These are phyloP conservation scores for Trichoplusia ni DNA, from an alignment of 1,140 invertebrate genomes.

Conservation along the genomic window DNA sequence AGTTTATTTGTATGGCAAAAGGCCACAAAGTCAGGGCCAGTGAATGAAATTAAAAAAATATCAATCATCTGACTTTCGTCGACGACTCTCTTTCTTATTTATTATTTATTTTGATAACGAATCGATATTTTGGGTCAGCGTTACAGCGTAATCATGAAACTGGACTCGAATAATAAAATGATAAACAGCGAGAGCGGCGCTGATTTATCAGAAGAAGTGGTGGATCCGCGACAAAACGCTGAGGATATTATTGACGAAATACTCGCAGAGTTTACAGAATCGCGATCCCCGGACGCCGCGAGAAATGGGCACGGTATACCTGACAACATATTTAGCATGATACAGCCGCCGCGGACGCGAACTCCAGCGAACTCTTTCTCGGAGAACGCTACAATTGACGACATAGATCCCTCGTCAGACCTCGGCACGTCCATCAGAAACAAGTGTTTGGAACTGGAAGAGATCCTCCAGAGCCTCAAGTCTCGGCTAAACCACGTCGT, in stretches of 20 bases:
- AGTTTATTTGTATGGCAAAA: neutral
- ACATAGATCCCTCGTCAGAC: conserved; percentile 77
- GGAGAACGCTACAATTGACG: conserved; percentile 70
- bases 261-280: conserved; percentile 73
- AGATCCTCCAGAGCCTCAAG: conserved; percentile 78
- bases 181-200: conserved; percentile 67
- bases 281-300: conserved; percentile 58
- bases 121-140: conserved; percentile 52
- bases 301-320: conserved; percentile 61
- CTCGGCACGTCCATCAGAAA: conserved; percentile 77
- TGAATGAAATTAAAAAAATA: conserved; percentile 2
- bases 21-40: neutral
- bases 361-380: conserved; percentile 71
- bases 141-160: conserved; percentile 63
- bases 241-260: conserved; percentile 77
- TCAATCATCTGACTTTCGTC: conserved; percentile 71
- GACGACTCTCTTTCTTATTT: conserved; percentile 52
- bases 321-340: conserved; percentile 68
- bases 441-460: conserved; percentile 79
- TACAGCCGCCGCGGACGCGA: conserved; percentile 70
- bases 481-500: conserved; percentile 79
- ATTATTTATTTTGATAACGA: conserved; percentile 71
- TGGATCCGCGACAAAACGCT: conserved; percentile 71
- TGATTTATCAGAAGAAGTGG: conserved; percentile 66
- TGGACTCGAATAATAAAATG: conserved; percentile 77